A percentile compares a stretch with the other conserved stretches of the same genome.
These are phyloP conservation scores for Dolichotis patagonum DNA, from an alignment of 2,113 vertebrate species.

Conservation along the genomic window DNA sequence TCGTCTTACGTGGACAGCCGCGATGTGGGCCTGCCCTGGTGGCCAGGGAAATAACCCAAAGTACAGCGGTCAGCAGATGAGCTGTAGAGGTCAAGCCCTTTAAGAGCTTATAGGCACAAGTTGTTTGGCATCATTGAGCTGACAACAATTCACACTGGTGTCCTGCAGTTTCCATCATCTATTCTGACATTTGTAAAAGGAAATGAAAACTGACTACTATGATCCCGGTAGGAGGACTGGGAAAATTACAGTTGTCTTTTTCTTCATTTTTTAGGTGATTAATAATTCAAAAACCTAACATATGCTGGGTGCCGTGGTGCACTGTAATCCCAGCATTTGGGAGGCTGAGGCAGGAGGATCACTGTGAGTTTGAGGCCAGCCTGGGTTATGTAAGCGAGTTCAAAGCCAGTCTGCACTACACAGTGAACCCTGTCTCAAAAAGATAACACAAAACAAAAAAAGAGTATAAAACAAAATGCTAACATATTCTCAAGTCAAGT, in stretches of 20 bases:
- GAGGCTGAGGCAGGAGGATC: too few relatives aligned
- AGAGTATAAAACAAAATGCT: not conserved
- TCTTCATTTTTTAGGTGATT: constrained; percentile 14
- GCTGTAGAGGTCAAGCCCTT: not conserved
- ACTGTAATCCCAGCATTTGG: too few relatives aligned
- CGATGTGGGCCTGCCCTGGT: not conserved
- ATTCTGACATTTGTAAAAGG: constrained; percentile 50
- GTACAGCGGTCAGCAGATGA: not conserved
- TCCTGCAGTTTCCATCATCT: not conserved
- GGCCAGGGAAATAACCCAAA: not conserved
- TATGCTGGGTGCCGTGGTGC: too few relatives aligned
- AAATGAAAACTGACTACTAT: constrained; percentile 29
- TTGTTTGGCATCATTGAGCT: not conserved
- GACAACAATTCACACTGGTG: not conserved
- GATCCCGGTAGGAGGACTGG: not conserved
- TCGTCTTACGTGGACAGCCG: not conserved
- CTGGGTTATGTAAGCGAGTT: too few relatives aligned
- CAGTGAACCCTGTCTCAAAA: too few relatives aligned
- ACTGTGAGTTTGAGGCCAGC: too few relatives aligned
- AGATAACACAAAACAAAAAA: too few relatives aligned
- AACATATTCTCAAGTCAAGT: not conserved
- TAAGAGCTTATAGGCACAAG: not conserved
- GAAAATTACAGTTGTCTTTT: not conserved
- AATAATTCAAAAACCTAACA: too few relatives aligned
- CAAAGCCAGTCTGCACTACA: too few relatives aligned